Evolutionary conservation across 2,888 invertebrate genomes (phyloP).

Genomic region (Agrilus biguttatus): DNA sequence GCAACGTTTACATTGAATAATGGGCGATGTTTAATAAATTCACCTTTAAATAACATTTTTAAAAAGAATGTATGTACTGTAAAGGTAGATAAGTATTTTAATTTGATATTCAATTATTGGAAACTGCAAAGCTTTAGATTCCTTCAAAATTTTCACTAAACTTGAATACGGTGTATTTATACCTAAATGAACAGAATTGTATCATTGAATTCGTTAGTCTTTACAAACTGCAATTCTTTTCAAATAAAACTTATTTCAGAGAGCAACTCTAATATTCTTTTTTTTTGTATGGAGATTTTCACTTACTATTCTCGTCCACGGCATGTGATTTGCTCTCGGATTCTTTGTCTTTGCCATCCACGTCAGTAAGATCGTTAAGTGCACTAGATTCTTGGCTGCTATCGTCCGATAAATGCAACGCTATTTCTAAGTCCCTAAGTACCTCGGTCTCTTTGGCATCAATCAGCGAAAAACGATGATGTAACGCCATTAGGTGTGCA

Average conservation of each 20-base stretch:
- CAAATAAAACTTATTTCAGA: neutral
- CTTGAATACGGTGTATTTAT: too few species aligned
- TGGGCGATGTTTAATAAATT: too few species aligned
- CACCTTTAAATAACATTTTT: too few species aligned
- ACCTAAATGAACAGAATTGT: too few species aligned
- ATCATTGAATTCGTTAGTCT: too few species aligned
- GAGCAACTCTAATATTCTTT: neutral
- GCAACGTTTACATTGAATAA: too few species aligned
- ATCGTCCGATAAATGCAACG: slow-evolving; percentile 40
- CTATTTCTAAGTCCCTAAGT: slow-evolving; percentile 79
- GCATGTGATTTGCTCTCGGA: slow-evolving; percentile 11
- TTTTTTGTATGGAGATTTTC: slow-evolving; percentile 5
- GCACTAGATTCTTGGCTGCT: slow-evolving; percentile 18
- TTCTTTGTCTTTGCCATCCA: slow-evolving; percentile 8
- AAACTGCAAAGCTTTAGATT: too few species aligned
- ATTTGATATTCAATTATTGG: too few species aligned
- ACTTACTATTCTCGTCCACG: slow-evolving; percentile 29
- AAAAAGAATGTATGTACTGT: too few species aligned
- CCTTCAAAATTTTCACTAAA: too few species aligned
- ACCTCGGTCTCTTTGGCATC: slow-evolving; percentile 94
- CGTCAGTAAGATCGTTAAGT: slow-evolving; percentile 13
- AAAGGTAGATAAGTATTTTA: too few species aligned
- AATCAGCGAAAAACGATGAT: slow-evolving; percentile 79
- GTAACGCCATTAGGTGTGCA: slow-evolving; percentile 82
- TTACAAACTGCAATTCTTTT: too few species aligned